Base-by-base conservation (phyloP, 2,888 invertebrate genomes). In the Melipona bicolor region DNA sequence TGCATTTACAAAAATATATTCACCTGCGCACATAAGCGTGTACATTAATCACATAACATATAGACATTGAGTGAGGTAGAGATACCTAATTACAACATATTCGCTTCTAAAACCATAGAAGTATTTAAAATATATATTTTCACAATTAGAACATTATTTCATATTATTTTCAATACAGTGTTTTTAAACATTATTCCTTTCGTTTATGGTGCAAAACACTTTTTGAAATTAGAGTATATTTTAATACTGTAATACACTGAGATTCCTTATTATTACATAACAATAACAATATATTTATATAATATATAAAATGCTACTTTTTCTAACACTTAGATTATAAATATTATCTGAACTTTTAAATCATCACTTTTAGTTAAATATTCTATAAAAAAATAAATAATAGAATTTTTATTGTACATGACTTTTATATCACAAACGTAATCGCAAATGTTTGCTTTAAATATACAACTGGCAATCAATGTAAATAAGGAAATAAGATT, bases 1-100 rank as follows among this genome's bases (percentile, higher is more conserved):
- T 87, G 79, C 79, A 72, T 83, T 27, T 90, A 90, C 81, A 90
- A 90, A 90, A 90, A 90, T 90, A 90, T 89, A 89, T 87, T 72
- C 75, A 84, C 82, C 68, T 84, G 82, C 85, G 67, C 79, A 85
- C 73, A 19, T 76, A 89, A 88, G 84, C 88, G 59, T 87, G 82
- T 82, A 69, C 65, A 83, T 78, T 59, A 79, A 61, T 82, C 32
- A 74, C 80, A 85, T 27, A 88, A 84, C 77, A 76, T 50, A 75
- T 86, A 69, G 69, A 85, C 70, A 73, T 72, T 36, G 21, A 77
- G 81, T 85, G 89, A 89, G 89, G 88, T 89, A 89, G 88, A 83
- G 59, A 83, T 27, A 84, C 32, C 32, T 32, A 32, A 79, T 86
- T 79, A 61, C 59, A 73, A 83, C 62, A 81, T 68, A 77, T 79